Evolutionary conservation across 2,888 invertebrate genomes (phyloP), one percentile per base, ranked within the genome.

Genomic region (Volucella zonaria): DNA sequence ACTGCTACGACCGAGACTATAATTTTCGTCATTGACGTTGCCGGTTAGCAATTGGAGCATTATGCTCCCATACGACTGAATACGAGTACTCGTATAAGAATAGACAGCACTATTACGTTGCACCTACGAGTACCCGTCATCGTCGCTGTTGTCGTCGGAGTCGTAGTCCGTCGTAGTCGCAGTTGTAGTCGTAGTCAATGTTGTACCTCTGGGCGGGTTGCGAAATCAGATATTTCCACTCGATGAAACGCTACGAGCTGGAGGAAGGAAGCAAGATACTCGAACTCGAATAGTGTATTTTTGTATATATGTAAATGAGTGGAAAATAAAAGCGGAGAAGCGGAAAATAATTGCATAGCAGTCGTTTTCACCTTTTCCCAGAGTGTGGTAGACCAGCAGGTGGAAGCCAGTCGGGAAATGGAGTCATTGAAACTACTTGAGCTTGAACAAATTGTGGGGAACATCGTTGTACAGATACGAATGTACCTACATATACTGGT

Each of bases 381-480:
- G 14, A 58, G 11, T 52, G 43, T 49, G 51, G 66, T 66, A 51
- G 14, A 40, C 12, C 43, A 18, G 67, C 73, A 73, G 73, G 78
- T 77, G 73, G 62, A 68, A 68, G 23, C 59, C 38, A 15, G 49
- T 31, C 42, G 51, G 70, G 58, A 75, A 79, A 79, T 71, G 12
- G 67, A 83, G 75, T 76, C 79, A 81, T 76, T 81, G 76, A 81
- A 73, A 76, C 80, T 58, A 64, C 78, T 73, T 68, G 78, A 73
- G 81, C 70, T 75, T 74, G 59, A 75, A 62, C 43, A 23, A 56
- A 59, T 14, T 47, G 66, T 52, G 31, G 6, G 31, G 31, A 31
- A 31, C 31, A 31, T 31, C 6, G 2, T 31, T 6, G 6, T 31
- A 31, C 6, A 31, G 31, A 31, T 31, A 31, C 6, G 6, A 31